Evolutionary conservation across 2,113 vertebrate species (phyloP).

Genomic region (Catharus bicknelli): DNA sequence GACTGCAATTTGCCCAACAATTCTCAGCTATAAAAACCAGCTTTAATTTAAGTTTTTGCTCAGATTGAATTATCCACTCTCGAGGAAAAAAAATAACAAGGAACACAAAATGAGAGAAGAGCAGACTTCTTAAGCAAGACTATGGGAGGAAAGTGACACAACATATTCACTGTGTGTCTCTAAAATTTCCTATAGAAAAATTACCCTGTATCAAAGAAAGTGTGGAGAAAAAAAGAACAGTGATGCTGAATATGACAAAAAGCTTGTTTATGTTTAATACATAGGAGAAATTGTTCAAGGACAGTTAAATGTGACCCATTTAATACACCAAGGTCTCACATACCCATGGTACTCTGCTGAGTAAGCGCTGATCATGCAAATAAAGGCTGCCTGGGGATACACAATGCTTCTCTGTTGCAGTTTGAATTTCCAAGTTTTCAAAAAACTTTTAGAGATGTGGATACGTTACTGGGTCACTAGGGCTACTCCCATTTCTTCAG

Average conservation of each 20-base stretch:
- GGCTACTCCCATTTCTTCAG: slow-evolving; percentile 45
- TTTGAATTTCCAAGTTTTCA: slow-evolving; percentile 58
- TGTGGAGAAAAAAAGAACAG: not conserved
- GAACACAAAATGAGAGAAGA: not conserved
- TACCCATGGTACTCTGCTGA: slow-evolving; percentile 47
- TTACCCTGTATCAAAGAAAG: not conserved
- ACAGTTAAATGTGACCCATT: slow-evolving; percentile 51
- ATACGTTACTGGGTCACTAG: slow-evolving; percentile 46
- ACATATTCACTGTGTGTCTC: not conserved
- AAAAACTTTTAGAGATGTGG: slow-evolving; percentile 46
- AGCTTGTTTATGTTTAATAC: slow-evolving; percentile 54
- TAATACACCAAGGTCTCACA: slow-evolving; percentile 50
- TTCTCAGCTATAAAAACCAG: not conserved
- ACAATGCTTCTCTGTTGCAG: slow-evolving; percentile 44
- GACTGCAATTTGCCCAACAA: not conserved
- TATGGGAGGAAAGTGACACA: not conserved
- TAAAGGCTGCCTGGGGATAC: slow-evolving; percentile 60
- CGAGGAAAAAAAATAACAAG: not conserved
- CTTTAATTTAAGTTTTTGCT: not conserved
- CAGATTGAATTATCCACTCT: not conserved
- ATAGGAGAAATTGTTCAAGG: slow-evolving; percentile 57
- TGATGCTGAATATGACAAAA: slow-evolving; percentile 51
- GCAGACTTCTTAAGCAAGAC: not conserved
- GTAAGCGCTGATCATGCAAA: slow-evolving; percentile 59
- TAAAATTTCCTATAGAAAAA: slow-evolving; percentile 4